Conservation (phyloP, 2,888 invertebrate species). For the Volucella bombylans region DNA sequence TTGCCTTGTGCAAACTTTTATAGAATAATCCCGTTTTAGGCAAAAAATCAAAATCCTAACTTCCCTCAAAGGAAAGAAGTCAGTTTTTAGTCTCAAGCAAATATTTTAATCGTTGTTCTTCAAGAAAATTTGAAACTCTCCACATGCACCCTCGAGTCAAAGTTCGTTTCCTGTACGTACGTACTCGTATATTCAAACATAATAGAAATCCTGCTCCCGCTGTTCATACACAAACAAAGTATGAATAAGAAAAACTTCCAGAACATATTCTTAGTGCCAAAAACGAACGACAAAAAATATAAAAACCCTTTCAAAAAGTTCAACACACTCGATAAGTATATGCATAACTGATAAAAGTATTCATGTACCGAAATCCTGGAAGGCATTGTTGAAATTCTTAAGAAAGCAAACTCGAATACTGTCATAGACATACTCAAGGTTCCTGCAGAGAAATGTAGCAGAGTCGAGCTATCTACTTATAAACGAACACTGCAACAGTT, state of each 20-base stretch:
- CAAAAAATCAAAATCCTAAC: no score
- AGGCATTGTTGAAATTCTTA: conserved; percentile 40
- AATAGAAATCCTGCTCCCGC: conserved; percentile 15
- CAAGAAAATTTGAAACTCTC: conserved; percentile 48
- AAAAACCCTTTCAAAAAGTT: conserved; percentile 39
- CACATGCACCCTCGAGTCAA: not conserved
- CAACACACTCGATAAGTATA: conserved; percentile 40
- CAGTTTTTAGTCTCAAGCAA: conserved; percentile 37
- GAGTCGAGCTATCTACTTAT: conserved; percentile 13
- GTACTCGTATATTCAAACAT: conserved; percentile 6
- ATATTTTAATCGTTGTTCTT: conserved; percentile 61
- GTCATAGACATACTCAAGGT: not conserved
- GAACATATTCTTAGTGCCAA: not conserved
- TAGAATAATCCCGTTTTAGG: no score
- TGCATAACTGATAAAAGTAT: conserved; percentile 44
- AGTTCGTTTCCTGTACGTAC: not conserved
- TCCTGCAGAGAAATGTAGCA: no score
- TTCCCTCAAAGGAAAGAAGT: conserved; percentile 1
- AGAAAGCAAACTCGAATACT: conserved; percentile 36
- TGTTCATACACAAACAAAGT: not conserved
- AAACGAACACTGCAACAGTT: conserved; percentile 20
- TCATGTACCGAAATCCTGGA: conserved; percentile 31
- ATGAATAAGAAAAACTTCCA: not conserved
- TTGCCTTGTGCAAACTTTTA: no score
- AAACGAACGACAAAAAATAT: not conserved